Percentiles rank a stretch among this genome's conserved stretches.
Evolutionary conservation across 2,113 vertebrate genomes (phyloP).

Genomic region (Forbesichthys papilliferus): DNA sequence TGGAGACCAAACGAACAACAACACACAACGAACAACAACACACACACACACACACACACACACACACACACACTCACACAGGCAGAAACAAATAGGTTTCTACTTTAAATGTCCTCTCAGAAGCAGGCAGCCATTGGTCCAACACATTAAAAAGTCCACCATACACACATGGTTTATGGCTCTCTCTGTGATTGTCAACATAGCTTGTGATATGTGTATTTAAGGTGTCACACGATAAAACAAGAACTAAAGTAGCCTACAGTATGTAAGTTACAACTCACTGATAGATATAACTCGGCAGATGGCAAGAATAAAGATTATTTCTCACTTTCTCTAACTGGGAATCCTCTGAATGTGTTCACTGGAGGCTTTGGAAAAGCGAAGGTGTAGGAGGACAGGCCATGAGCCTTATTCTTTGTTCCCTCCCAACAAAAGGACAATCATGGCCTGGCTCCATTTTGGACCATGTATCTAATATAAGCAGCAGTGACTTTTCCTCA

Average conservation of each 20-base stretch:
- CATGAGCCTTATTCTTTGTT: slow-evolving; percentile 61
- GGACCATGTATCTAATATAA: neutral
- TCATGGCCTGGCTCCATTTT: slow-evolving; percentile 13
- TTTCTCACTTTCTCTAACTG: slow-evolving; percentile 34
- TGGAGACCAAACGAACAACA: slow-evolving; percentile 51
- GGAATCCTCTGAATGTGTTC: slow-evolving; percentile 24
- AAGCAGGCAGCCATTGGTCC: slow-evolving; percentile 15
- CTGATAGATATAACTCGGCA: neutral
- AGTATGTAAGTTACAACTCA: neutral
- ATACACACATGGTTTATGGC: neutral
- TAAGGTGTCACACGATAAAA: neutral
- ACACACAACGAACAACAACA: no score
- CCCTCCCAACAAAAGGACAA: slow-evolving; percentile 22
- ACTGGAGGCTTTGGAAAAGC: slow-evolving; percentile 25
- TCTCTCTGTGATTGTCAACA: slow-evolving; percentile 1
- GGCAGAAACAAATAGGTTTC: slow-evolving; percentile 1
- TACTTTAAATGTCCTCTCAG: neutral
- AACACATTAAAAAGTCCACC: slow-evolving; percentile 2
- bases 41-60: slow-evolving; percentile 18
- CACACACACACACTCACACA: slow-evolving; percentile 1
- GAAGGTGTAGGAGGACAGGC: slow-evolving; percentile 62
- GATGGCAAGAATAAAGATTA: neutral
- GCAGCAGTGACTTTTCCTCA: neutral
- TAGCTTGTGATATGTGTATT: neutral
- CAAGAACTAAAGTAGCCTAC: neutral